Conservation (phyloP, 1,140 invertebrate species). For the Bombyx mandarina region DNA sequence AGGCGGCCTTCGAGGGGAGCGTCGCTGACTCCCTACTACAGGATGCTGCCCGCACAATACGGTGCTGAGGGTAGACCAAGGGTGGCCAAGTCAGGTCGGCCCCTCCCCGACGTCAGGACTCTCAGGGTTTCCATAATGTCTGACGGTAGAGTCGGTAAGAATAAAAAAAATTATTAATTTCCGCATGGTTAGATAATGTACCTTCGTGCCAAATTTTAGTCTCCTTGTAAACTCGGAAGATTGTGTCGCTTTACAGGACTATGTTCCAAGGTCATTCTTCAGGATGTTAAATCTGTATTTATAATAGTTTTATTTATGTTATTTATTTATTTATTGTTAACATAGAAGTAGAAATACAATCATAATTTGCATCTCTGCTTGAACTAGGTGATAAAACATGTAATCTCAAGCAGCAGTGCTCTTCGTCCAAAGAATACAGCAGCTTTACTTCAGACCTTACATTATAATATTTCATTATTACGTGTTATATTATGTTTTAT, state of each 20-base stretch:
- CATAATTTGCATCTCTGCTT: too few species aligned
- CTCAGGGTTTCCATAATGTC: constrained; percentile 6
- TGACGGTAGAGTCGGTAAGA: constrained; percentile 7
- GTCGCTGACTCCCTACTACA: not conserved
- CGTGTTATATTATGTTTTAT: too few species aligned
- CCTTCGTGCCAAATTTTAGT: not conserved
- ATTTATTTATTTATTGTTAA: too few species aligned
- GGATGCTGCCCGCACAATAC: constrained; percentile 1
- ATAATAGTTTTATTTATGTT: too few species aligned
- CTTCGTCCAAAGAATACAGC: too few species aligned
- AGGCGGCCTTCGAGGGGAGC: not conserved
- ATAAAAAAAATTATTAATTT: not conserved
- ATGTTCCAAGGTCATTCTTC: not conserved
- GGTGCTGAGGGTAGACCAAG: constrained; percentile 4
- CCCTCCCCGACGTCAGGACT: constrained; percentile 3
- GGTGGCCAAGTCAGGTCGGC: constrained; percentile 4
- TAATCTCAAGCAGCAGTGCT: too few species aligned
- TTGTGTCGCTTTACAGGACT: not conserved
- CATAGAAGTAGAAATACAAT: too few species aligned
- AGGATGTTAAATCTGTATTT: too few species aligned
- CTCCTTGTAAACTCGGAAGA: not conserved
- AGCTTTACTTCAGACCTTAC: too few species aligned
- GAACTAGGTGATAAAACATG: too few species aligned
- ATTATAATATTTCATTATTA: too few species aligned
- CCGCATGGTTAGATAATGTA: not conserved